Evolutionary conservation across 2,113 vertebrate species (phyloP).

Genomic region (mouse (Mus musculus)): GRCm39 chr4:43772001-43772500

Average conservation of each 20-base stretch:
- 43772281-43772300: constrained; percentile 58
- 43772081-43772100: background rate
- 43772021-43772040: background rate
- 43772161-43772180: background rate
- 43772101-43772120: constrained; percentile 52
- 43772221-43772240: constrained; percentile 47
- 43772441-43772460: background rate
- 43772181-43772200: background rate
- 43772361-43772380: constrained; percentile 62
- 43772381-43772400: constrained; percentile 67
- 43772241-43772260: constrained; percentile 27
- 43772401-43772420: constrained; percentile 71
- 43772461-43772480: background rate
- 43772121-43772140: constrained; percentile 35
- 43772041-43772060: background rate
- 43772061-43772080: background rate
- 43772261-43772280: background rate
- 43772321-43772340: constrained; percentile 73
- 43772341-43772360: constrained; percentile 65
- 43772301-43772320: constrained; percentile 29
- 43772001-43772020: background rate
- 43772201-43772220: background rate
- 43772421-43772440: constrained; percentile 30
- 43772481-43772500: background rate
- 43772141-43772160: background rate